Percentiles rank a stretch among this genome's conserved stretches.
Evolutionary conservation across 2,888 invertebrate genomes (phyloP).

Genomic region (Cerceris ruficornis): DNA sequence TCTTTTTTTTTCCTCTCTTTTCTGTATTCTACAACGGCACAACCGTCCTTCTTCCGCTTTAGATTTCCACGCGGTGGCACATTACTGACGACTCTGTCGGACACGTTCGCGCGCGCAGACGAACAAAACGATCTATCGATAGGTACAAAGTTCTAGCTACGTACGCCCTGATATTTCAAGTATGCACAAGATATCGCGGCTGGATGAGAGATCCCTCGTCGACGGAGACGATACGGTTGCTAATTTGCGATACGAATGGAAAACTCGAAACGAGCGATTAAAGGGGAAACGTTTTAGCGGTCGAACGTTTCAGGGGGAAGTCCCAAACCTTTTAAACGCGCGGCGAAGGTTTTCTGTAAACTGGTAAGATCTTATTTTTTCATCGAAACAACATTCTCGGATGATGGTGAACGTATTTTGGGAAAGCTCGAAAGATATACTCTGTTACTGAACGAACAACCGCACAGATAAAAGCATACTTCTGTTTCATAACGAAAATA

Average conservation of each 20-base stretch:
- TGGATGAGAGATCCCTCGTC: conserved; percentile 21
- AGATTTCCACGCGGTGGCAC: conserved; percentile 31
- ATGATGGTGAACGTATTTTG: neutral
- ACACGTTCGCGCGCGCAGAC: conserved; percentile 4
- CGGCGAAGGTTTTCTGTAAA: neutral
- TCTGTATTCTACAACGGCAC: neutral
- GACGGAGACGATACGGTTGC: neutral
- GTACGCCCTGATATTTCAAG: conserved; percentile 31
- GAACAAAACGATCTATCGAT: conserved; percentile 61
- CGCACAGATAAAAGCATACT: conserved; percentile 31
- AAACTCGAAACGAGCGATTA: neutral
- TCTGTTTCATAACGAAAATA: conserved; percentile 51
- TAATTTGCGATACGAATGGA: no score
- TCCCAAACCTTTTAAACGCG: neutral
- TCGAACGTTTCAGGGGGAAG: neutral
- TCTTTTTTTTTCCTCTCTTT: neutral
- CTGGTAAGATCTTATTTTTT: neutral
- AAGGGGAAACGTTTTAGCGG: neutral
- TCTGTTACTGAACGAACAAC: no score
- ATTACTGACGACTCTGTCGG: conserved; percentile 46
- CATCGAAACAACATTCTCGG: neutral
- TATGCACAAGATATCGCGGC: conserved; percentile 35
- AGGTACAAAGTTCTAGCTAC: conserved; percentile 67
- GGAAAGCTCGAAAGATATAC: neutral
- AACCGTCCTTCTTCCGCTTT: conserved; percentile 37